A percentile compares a stretch with the other conserved stretches of the same genome.
These are phyloP conservation scores for Drosophila malerkotliana DNA, from an alignment of 1,140 invertebrate genomes.

Conservation along the genomic window DNA sequence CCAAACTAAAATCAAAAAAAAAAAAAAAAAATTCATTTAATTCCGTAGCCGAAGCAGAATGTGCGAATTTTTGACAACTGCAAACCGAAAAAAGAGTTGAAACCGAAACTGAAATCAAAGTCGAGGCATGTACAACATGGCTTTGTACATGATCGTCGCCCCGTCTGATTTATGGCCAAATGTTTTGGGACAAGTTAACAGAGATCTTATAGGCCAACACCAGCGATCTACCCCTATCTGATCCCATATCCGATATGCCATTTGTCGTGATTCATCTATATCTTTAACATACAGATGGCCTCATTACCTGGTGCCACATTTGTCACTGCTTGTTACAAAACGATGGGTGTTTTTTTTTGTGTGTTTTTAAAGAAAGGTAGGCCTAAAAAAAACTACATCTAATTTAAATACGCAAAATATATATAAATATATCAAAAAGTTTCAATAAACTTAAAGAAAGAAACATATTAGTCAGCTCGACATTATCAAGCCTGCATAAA, in stretches of 20 bases:
- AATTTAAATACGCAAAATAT: slow-evolving; percentile 2
- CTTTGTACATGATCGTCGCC: slow-evolving; percentile 45
- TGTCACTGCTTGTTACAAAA: neutral
- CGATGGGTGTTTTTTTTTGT: too few relatives aligned
- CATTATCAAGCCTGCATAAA: too few relatives aligned
- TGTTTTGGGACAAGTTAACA: slow-evolving; percentile 34
- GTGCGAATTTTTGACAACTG: slow-evolving; percentile 79
- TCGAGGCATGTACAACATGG: slow-evolving; percentile 56
- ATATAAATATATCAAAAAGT: too few relatives aligned
- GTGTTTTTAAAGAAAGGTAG: neutral
- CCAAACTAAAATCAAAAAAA: slow-evolving; percentile 4
- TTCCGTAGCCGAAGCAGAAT: slow-evolving; percentile 21
- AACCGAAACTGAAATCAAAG: slow-evolving; percentile 36
- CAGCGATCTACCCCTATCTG: slow-evolving; percentile 4
- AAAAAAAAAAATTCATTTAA: slow-evolving; percentile 14
- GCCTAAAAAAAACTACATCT: neutral
- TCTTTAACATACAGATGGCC: slow-evolving; percentile 41
- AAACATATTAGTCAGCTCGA: too few relatives aligned
- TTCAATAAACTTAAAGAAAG: too few relatives aligned
- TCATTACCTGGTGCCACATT: slow-evolving; percentile 14
- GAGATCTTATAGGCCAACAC: slow-evolving; percentile 13
- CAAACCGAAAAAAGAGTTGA: slow-evolving; percentile 20
- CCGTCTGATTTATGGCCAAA: slow-evolving; percentile 44
- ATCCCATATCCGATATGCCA: slow-evolving; percentile 1
- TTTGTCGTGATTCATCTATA: slow-evolving; percentile 31